Evolutionary conservation across 1,140 invertebrate species (phyloP), one percentile per base, ranked within the genome.

Genomic region (Drosophila auraria): DNA sequence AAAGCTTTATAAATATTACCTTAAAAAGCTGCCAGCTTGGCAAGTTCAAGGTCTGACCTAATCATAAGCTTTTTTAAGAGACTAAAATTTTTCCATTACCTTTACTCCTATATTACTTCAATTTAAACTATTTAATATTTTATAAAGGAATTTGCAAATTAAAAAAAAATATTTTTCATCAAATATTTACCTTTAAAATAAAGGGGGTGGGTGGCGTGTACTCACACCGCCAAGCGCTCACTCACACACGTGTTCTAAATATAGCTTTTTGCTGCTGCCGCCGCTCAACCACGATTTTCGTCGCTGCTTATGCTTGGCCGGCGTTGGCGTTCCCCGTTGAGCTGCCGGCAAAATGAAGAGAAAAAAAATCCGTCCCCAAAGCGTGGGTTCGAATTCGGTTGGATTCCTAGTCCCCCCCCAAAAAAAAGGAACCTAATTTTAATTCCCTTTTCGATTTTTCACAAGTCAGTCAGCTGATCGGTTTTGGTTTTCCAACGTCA

Each of bases 391-490:
- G 36, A 78, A 47, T n/a, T 23, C 11, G 17, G 8, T 25, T 14
- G 9, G 27, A 45, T 15, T 9, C 11, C 8, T 15, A 27, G 27
- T 38, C 36, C 17, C 23, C 8, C 42, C 15, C 20, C 6, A 2
- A 3, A 27, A n/a, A 25, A 23, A 9, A 12, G 20, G 20, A 5
- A 17, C 1, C 2, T 12, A 40, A 20, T 36, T 38, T 38, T 6
- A 56, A 25, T 20, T 14, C n/a, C 9, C 23, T 36, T 0, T 23
- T 2, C 12, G 0, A 12, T 3, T 76, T 54, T 83, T 92, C 89
- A 91, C 91, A 82, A 91, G 86, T 89, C 59, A 92, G 91, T 92
- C 91, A 92, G 91, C 89, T 79, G 79, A 86, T 84, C 65, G 79
- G 75, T 86, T 91, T 79, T 65, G 65, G 63, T 74, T 61, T 57